phyloP scores from a whole-genome alignment of 2,888 invertebrate genomes.

The Dascillus cervinus region DNA sequence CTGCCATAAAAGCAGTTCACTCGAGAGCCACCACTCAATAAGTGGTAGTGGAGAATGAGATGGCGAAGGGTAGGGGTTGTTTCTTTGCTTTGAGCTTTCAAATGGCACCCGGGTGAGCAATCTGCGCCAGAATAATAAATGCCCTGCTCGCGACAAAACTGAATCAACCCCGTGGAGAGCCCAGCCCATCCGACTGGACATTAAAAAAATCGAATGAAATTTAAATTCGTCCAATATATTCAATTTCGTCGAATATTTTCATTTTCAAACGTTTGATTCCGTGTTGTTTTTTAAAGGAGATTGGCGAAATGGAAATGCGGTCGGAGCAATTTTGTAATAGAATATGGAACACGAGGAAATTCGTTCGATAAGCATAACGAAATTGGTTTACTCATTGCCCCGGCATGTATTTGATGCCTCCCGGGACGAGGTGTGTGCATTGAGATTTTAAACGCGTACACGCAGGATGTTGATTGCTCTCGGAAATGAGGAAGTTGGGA shows the following conservation, averaged over 20 bases:
- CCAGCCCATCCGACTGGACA: slow-evolving; percentile 8
- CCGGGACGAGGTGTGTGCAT: slow-evolving; percentile 10
- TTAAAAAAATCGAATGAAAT: too few species aligned
- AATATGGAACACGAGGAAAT: slow-evolving; percentile 10
- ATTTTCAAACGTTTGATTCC: too few species aligned
- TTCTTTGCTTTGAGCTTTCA: slow-evolving; percentile 29
- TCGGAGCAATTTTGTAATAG: slow-evolving; percentile 1
- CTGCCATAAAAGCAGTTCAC: slow-evolving; percentile 23
- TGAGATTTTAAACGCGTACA: slow-evolving; percentile 17
- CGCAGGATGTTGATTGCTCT: slow-evolving; percentile 17
- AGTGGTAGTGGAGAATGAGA: slow-evolving; percentile 11
- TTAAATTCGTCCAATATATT: too few species aligned
- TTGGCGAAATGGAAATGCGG: neutral
- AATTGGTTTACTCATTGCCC: slow-evolving; percentile 16
- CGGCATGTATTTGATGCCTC: slow-evolving; percentile 14
- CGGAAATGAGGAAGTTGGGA: slow-evolving; percentile 19
- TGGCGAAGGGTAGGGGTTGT: slow-evolving; percentile 16
- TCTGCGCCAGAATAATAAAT: slow-evolving; percentile 29
- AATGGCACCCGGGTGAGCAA: slow-evolving; percentile 31
- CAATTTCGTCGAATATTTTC: too few species aligned
- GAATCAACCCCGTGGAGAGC: slow-evolving; percentile 16
- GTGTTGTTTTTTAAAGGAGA: neutral
- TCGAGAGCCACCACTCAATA: slow-evolving; percentile 22
- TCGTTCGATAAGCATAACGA: slow-evolving; percentile 12
- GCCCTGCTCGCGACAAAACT: slow-evolving; percentile 25